These are phyloP conservation scores for Drosophila littoralis DNA, from an alignment of 1,140 invertebrate species.

Conservation along the genomic window DNA sequence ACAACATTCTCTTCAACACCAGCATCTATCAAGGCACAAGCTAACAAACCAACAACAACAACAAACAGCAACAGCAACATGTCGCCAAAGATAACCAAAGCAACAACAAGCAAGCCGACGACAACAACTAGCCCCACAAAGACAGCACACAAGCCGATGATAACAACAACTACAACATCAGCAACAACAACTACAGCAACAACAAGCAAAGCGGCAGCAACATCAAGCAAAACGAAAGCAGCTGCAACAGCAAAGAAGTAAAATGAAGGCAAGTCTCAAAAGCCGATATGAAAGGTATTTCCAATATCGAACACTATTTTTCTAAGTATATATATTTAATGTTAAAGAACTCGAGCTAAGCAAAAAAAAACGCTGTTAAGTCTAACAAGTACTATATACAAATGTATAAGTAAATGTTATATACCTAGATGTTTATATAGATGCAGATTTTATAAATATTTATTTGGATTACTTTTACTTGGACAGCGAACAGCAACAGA, in stretches of 20 bases:
- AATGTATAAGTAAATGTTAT: slow-evolving; percentile 27
- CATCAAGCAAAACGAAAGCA: slow-evolving; percentile 56
- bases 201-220: slow-evolving; percentile 25
- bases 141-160: slow-evolving; percentile 21
- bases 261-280: slow-evolving; percentile 9
- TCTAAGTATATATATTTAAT: slow-evolving; percentile 61
- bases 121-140: slow-evolving; percentile 32
- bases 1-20: slow-evolving; percentile 10
- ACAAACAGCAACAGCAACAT: slow-evolving; percentile 30
- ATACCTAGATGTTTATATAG: slow-evolving; percentile 36
- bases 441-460: slow-evolving; percentile 41
- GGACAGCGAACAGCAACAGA: slow-evolving; percentile 1
- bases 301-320: slow-evolving; percentile 66
- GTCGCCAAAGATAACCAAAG: slow-evolving; percentile 42
- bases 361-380: slow-evolving; percentile 25
- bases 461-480: slow-evolving; percentile 42
- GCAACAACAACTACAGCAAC: slow-evolving; percentile 56
- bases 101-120: slow-evolving; percentile 6
- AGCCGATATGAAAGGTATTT: slow-evolving; percentile 33
- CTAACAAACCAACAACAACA: slow-evolving; percentile 32
- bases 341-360: slow-evolving; percentile 50
- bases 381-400: slow-evolving; percentile 8
- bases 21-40: slow-evolving; percentile 29
- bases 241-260: slow-evolving; percentile 56
- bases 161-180: slow-evolving; percentile 1